These are phyloP conservation scores for Chionis minor DNA, from an alignment of 2,113 vertebrate genomes.

Conservation along the genomic window DNA sequence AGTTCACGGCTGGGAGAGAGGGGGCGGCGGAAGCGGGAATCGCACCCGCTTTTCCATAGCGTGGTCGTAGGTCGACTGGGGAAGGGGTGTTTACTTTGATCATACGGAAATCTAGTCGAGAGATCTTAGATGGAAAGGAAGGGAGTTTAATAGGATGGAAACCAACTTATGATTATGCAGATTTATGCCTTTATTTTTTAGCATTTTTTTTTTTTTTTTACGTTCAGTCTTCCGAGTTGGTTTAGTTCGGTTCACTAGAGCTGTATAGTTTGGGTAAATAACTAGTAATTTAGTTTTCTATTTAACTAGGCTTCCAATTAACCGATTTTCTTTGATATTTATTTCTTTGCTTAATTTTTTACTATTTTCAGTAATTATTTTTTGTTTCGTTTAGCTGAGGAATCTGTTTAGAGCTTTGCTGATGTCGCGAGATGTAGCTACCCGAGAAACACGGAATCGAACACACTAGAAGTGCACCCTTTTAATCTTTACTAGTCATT, in stretches of 20 bases:
- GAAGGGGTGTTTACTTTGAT: not conserved
- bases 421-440: slow-evolving; percentile 67
- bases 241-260: slow-evolving; percentile 71
- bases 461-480: slow-evolving; percentile 74
- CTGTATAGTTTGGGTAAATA: slow-evolving; percentile 78
- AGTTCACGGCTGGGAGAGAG: not conserved
- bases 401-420: slow-evolving; percentile 69
- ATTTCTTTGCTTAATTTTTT: slow-evolving; percentile 79
- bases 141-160: slow-evolving; percentile 24
- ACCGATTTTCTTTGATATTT: slow-evolving; percentile 82
- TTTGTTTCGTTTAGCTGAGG: slow-evolving; percentile 60
- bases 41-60: not conserved
- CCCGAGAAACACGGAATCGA: slow-evolving; percentile 59
- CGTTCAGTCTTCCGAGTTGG: slow-evolving; percentile 72
- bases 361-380: slow-evolving; percentile 29
- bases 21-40: not conserved
- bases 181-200: slow-evolving; percentile 79
- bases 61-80: not conserved
- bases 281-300: slow-evolving; percentile 71
- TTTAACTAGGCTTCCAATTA: slow-evolving; percentile 78
- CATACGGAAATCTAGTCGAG: slow-evolving; percentile 16
- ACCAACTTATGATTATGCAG: slow-evolving; percentile 73
- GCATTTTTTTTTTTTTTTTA: slow-evolving; percentile 60
- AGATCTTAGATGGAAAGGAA: not conserved
- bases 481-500: slow-evolving; percentile 77